A percentile compares a stretch with the other conserved stretches of the same genome.
These are phyloP conservation scores for Engraulis encrasicolus DNA, from an alignment of 2,113 vertebrate species.

Conservation along the genomic window DNA sequence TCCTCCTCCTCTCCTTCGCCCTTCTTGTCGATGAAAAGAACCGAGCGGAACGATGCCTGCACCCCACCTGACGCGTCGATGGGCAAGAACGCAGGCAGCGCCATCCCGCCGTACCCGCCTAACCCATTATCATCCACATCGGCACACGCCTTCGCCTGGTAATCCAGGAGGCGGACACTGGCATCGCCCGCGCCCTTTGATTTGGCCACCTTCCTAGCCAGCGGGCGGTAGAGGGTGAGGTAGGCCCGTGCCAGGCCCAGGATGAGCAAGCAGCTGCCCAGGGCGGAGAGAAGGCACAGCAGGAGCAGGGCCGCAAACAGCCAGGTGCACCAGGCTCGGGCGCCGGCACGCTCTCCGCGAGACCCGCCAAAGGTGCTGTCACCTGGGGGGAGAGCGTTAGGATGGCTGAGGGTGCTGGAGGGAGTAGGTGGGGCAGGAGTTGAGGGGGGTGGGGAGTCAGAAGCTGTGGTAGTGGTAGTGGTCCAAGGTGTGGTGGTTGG, in stretches of 20 bases:
- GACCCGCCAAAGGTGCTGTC: background rate
- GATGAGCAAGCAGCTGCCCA: constrained; percentile 28
- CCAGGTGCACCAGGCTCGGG: constrained; percentile 65
- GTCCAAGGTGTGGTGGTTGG: background rate
- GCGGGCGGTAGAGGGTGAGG: constrained; percentile 51
- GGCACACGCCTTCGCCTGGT: background rate
- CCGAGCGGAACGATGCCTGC: constrained; percentile 65
- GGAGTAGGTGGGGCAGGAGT: background rate
- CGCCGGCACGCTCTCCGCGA: background rate
- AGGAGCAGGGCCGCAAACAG: constrained; percentile 54
- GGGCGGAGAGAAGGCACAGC: constrained; percentile 49
- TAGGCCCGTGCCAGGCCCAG: constrained; percentile 55
- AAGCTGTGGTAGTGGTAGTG: background rate
- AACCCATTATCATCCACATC: too few species aligned
- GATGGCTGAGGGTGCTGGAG: background rate
- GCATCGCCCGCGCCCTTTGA: too few species aligned
- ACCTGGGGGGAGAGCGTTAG: background rate
- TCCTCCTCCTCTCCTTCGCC: background rate
- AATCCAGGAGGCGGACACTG: background rate
- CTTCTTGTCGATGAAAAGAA: constrained; percentile 65
- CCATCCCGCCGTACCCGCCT: background rate
- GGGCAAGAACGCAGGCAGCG: constrained; percentile 38
- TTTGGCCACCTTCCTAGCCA: constrained; percentile 25
- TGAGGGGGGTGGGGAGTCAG: background rate
- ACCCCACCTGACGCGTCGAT: constrained; percentile 42